Conservation (phyloP, 2,113 vertebrate genomes). For the Psettodes erumei region DNA sequence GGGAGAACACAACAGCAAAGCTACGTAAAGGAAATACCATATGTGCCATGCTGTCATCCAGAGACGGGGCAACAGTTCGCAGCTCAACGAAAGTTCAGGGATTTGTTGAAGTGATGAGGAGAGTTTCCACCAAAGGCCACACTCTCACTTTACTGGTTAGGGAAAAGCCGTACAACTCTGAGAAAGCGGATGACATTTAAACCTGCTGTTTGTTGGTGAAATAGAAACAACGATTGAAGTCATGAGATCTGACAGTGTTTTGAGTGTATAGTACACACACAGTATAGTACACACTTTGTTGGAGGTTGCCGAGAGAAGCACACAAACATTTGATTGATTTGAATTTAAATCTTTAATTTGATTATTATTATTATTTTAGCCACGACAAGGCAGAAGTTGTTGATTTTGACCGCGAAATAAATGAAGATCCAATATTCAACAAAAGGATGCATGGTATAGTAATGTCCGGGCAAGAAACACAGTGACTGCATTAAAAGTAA, state of each 20-base stretch:
- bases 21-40: constrained; percentile 11
- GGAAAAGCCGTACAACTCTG: neutral
- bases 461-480: neutral
- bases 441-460: neutral
- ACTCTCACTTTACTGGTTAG: constrained; percentile 6
- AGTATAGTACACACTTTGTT: no score
- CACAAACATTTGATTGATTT: neutral
- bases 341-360: no score
- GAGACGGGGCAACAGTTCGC: neutral
- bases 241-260: neutral
- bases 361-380: no score
- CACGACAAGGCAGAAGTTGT: neutral
- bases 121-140: constrained; percentile 39
- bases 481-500: neutral
- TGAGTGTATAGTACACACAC: no score
- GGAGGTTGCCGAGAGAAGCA: no score
- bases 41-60: neutral
- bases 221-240: constrained; percentile 14
- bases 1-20: neutral
- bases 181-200: neutral
- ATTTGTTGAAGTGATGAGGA: neutral
- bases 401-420: neutral
- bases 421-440: neutral
- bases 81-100: neutral
- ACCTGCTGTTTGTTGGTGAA: constrained; percentile 1